Evolutionary conservation across 2,797 vertebrate genomes (phyloP).

Genomic region (Podargus strigoides): DNA sequence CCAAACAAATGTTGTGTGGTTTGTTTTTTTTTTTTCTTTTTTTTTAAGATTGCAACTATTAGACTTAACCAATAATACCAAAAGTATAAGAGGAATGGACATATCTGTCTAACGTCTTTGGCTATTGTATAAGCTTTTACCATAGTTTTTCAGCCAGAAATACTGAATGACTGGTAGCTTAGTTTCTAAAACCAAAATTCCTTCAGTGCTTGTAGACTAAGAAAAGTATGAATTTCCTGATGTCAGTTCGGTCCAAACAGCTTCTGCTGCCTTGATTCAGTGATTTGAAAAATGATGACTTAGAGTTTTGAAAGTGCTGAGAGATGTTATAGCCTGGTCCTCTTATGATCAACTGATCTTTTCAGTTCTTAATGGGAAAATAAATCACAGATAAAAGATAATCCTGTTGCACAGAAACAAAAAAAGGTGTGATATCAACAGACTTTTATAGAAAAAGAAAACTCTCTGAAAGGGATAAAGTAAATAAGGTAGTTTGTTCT

Average conservation of each 20-base stretch:
- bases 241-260: slow-evolving; percentile 2
- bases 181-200: neutral
- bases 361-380: slow-evolving; percentile 71
- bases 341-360: slow-evolving; percentile 71
- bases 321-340: slow-evolving; percentile 45
- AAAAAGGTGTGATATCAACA: slow-evolving; percentile 70
- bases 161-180: neutral
- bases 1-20: no score
- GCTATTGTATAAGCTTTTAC: neutral
- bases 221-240: neutral
- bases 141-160: neutral
- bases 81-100: neutral
- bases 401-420: slow-evolving; percentile 67
- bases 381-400: slow-evolving; percentile 77
- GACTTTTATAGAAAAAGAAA: slow-evolving; percentile 45
- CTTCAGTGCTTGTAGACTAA: neutral
- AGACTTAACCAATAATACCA: neutral
- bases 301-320: slow-evolving; percentile 61
- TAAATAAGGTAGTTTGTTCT: slow-evolving; percentile 64
- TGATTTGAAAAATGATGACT: slow-evolving; percentile 67
- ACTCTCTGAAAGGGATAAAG: slow-evolving; percentile 32
- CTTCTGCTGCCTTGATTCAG: slow-evolving; percentile 40
- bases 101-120: neutral
- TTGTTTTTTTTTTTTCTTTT: neutral
- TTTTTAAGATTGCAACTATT: neutral